Evolutionary conservation across 2,797 vertebrate species (phyloP), one percentile per base, ranked within the genome.

Genomic region (Martes flavigula): DNA sequence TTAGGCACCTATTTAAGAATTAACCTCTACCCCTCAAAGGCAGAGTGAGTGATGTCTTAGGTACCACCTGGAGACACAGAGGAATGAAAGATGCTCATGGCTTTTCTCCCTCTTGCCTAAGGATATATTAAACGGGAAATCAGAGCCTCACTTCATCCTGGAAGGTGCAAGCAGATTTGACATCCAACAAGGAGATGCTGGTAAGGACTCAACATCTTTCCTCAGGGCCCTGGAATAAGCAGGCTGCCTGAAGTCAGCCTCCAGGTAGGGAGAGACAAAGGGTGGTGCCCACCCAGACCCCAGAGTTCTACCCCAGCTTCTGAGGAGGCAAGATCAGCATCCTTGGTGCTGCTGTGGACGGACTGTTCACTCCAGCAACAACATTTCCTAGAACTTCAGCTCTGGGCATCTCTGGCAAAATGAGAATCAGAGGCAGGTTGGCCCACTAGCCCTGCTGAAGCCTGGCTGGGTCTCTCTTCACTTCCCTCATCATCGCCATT

Each of bases 161-260:
- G 98, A 99, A 78, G 98, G 95, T 27, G 97, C 93, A 6, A 99
- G 98, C 97, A 98, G 98, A 94, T 99, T 98, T 93, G 99, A 99
- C 97, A 99, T 99, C 75, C 77, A 98, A 81, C 99, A 99, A 97
- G 99, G 99, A 92, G 1, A 10, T 51, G 97, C 99, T 94, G 99
- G 99, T 99, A 97, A 97, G 97, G 87, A 87, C 0, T 6, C 12
- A 4, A 14, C 3, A 11, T 83, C 30, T 77, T 86, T 14, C 25
- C 73, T 88, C 5, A 21, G 3, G 14, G 35, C 15, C 12, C 40
- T 18, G 35, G 56, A 12, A 60, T 5, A 23, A 25, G 27, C 27
- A 60, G 62, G 70, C 82, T 64, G 35, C 62, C n/a, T 38, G 13
- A 14, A 43, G 66, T 91, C 77, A 18, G 13, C 81, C 95, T 81